Evolutionary conservation across 2,888 invertebrate species (phyloP), one percentile per base, ranked within the genome.

Genomic region (Eremobia ochroleuca): DNA sequence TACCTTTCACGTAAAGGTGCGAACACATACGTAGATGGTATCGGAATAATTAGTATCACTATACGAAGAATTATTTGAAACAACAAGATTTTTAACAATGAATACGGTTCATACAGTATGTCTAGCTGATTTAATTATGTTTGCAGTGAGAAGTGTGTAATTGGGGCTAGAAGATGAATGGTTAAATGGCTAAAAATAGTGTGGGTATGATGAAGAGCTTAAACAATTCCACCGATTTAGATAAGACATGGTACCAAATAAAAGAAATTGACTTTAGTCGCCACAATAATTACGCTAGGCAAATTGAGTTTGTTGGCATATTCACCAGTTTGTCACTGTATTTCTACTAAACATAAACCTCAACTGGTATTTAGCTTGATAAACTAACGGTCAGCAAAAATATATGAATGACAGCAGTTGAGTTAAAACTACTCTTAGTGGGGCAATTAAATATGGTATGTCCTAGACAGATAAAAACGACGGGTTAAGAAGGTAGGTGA

Each of bases 11-110:
- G 76, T 79, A 73, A 81, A 89, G 86, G 87, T 89, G 89, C 76
- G 87, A 89, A 90, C 82, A 81, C 81, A 85, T 73, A 76, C 81
- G 87, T 86, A 83, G 84, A 86, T 86, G 76, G 71, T 70, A 87
- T 88, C 74, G 37, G 83, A 82, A 86, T 84, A 84, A 84, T 84
- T 84, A 84, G 86, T 83, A 84, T 67, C 69, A 78, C 65, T 74
- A 75, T 75, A 86, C 78, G 72, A 83, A 83, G 66, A 68, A 72
- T 88, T 77, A 88, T 84, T 79, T 77, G 84, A 65, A 64, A 62
- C 66, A 88, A 79, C 73, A 79, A 74, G 64, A 55, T 68, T 81
- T 77, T 76, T 78, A 87, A 87, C 86, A 88, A 87, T 87, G 84
- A 77, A 77, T 59, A 81, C 64, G 66, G 62, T 82, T 68, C 77